Evolutionary conservation across 2,888 invertebrate species (phyloP).

Genomic region (Dolomedes plantarius): DNA sequence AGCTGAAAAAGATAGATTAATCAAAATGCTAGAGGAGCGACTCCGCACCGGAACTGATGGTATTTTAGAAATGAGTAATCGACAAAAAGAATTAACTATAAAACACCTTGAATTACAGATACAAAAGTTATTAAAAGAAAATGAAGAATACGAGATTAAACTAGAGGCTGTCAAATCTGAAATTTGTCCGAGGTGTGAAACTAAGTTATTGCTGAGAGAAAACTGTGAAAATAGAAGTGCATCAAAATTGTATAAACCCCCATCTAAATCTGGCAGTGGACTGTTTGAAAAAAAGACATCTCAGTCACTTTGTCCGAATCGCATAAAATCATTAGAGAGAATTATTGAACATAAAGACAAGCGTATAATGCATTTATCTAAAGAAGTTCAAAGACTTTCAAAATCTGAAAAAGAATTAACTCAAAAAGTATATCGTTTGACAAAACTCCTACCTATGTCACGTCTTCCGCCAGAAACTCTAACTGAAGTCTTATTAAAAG

Average conservation of each 20-base stretch:
- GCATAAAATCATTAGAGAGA: constrained; percentile 33
- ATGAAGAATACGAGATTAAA: constrained; percentile 47
- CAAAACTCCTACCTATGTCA: constrained; percentile 54
- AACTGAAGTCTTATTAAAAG: constrained; percentile 49
- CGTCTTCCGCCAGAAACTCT: constrained; percentile 43
- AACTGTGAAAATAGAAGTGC: neutral
- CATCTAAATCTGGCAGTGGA: neutral
- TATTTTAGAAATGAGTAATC: constrained; percentile 30
- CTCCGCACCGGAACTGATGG: constrained; percentile 38
- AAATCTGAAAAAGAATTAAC: constrained; percentile 41
- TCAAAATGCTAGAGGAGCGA: constrained; percentile 42
- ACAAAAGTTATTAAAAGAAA: constrained; percentile 48
- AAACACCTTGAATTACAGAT: constrained; percentile 58
- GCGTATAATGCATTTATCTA: constrained; percentile 37
- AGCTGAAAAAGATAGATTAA: constrained; percentile 44
- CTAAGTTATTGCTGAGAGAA: constrained; percentile 15
- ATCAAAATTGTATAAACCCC: constrained; percentile 5
- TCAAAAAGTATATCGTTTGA: constrained; percentile 40
- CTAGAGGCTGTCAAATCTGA: constrained; percentile 25
- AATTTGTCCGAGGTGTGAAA: constrained; percentile 47
- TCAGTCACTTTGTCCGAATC: neutral
- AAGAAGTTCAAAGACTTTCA: constrained; percentile 40
- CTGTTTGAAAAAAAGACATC: constrained; percentile 1
- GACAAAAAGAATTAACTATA: constrained; percentile 54
- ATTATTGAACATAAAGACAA: constrained; percentile 63